Evolutionary conservation across 2,888 invertebrate genomes (phyloP), one percentile per base, ranked within the genome.

Genomic region (Lydus trimaculatus): DNA sequence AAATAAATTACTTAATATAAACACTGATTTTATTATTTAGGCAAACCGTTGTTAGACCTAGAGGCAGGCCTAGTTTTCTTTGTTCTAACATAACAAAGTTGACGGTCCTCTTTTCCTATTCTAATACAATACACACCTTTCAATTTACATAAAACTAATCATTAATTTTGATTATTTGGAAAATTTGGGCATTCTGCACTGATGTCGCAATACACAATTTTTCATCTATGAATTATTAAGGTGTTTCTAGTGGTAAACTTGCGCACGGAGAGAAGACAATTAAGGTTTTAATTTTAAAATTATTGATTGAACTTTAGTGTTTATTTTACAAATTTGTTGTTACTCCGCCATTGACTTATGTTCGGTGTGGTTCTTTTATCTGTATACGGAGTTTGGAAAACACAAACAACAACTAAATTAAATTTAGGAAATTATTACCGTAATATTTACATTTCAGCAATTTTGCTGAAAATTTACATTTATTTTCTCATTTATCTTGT

Each of bases 1-100:
- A 43, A 70, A 70, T 70, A 70, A 70, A 66, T 13, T 43, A n/a
- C n/a, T 70, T 58, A 28, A 61, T 64, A 65, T 28, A 52, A 69
- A 64, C 59, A 17, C 28, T 25, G 61, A 48, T 17, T 43, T 48
- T 5, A 17, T 61, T 31, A 56, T 25, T 25, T n/a, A n/a, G n/a
- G 59, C 33, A 15, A 7, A 48, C 23, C 20, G 2, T 58, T 58
- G 7, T 31, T 11, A 58, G 9, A 28, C 8, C 15, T 58, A 3
- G 0, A 58, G 17, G 33, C 39, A 15, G n/a, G 15, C 1, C 9
- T 7, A 11, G 33, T 7, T 9, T 33, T 33, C 33, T 33, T n/a
- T n/a, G n/a, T n/a, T n/a, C n/a, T n/a, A n/a, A n/a, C n/a, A n/a
- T n/a, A n/a, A n/a, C n/a, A n/a, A n/a, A n/a, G n/a, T n/a, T n/a